These are phyloP conservation scores for Coilia nasus DNA, from an alignment of 2,797 vertebrate genomes.

Conservation along the genomic window DNA sequence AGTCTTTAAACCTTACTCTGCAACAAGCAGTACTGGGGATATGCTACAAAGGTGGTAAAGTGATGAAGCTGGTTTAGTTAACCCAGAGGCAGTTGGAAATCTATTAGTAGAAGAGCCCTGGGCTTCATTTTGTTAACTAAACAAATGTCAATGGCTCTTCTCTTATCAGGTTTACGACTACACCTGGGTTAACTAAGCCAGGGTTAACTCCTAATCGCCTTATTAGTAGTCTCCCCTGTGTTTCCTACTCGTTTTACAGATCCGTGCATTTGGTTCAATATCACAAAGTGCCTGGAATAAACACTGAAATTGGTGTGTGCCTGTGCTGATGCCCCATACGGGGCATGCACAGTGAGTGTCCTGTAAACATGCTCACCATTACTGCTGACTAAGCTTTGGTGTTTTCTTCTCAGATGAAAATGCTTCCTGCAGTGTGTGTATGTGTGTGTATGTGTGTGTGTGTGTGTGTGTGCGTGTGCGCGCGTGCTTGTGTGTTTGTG, in stretches of 20 bases:
- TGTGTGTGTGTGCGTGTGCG: not conserved
- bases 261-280: not conserved
- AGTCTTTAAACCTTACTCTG: no score
- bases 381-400: not conserved
- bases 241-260: not conserved
- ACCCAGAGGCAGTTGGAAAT: no score
- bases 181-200: no score
- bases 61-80: no score
- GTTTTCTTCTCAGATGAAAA: not conserved
- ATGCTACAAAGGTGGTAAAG: no score
- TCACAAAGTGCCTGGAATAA: not conserved
- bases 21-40: no score
- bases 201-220: no score
- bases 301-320: not conserved
- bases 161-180: no score
- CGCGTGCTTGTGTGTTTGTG: not conserved
- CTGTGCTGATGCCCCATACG: not conserved
- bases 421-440: not conserved
- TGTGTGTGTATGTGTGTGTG: slow-evolving; percentile 11
- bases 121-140: no score
- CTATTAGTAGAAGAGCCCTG: no score
- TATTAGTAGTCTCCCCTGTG: no score
- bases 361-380: not conserved
- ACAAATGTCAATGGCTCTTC: no score
- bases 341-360: not conserved